phyloP scores from a whole-genome alignment of 2,113 vertebrate species.

The Cettia cetti region DNA sequence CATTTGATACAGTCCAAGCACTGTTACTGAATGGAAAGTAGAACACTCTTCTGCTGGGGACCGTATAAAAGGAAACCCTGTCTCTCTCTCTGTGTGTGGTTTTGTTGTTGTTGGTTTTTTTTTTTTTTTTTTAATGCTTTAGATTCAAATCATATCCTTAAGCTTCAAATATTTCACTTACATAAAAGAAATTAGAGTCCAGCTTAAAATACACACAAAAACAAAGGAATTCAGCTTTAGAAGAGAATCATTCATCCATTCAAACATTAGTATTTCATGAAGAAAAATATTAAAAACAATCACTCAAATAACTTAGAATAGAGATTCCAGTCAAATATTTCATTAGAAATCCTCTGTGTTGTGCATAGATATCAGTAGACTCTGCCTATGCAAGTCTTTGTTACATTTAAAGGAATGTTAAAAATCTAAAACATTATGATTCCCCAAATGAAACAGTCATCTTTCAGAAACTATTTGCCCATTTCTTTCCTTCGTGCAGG shows the following conservation, averaged over 20 bases:
- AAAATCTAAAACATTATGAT: background rate
- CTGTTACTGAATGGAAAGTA: constrained; percentile 44
- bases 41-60: constrained; percentile 19
- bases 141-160: background rate
- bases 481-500: background rate
- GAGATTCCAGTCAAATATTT: background rate
- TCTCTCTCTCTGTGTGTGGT: background rate
- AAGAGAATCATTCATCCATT: background rate
- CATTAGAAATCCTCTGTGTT: background rate
- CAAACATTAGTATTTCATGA: background rate
- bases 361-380: background rate
- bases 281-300: background rate
- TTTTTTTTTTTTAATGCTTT: background rate
- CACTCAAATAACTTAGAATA: background rate
- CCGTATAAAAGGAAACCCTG: background rate
- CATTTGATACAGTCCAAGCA: constrained; percentile 53
- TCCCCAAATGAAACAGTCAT: background rate
- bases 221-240: background rate
- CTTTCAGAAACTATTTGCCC: background rate
- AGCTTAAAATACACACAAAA: background rate
- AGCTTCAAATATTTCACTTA: background rate
- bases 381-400: background rate
- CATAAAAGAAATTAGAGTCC: background rate
- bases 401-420: background rate
- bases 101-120: background rate